Evolutionary conservation across 2,888 invertebrate genomes (phyloP).

Genomic region (Margaritifera margaritifera): DNA sequence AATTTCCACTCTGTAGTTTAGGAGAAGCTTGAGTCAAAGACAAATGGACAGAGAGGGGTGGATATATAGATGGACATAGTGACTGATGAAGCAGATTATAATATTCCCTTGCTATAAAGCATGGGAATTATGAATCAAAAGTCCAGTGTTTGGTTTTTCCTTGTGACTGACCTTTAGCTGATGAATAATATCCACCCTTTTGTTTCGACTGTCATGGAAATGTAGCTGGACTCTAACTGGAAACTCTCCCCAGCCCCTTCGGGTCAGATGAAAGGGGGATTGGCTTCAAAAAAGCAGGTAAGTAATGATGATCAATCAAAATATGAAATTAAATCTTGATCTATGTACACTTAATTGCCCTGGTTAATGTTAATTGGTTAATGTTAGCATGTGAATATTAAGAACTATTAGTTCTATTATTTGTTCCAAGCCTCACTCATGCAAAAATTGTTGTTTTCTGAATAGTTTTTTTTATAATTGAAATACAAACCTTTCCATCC

Average conservation of each 20-base stretch:
- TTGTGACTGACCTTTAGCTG: constrained; percentile 67
- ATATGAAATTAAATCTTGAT: constrained; percentile 1
- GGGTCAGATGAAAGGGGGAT: constrained; percentile 87
- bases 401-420: too few species aligned
- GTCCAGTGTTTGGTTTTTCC: not conserved
- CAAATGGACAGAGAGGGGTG: too few species aligned
- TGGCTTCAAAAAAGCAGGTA: constrained; percentile 75
- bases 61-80: too few species aligned
- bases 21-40: too few species aligned
- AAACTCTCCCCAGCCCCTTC: constrained; percentile 95
- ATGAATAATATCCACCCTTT: constrained; percentile 86
- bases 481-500: too few species aligned
- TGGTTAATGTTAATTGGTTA: not conserved
- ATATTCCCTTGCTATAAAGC: too few species aligned
- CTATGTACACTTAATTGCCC: not conserved
- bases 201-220: constrained; percentile 83
- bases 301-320: not conserved
- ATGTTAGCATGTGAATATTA: not conserved
- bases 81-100: too few species aligned
- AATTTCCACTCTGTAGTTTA: too few species aligned
- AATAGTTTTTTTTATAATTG: too few species aligned
- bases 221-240: constrained; percentile 86
- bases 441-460: too few species aligned
- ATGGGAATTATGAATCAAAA: too few species aligned
- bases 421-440: too few species aligned